phyloP scores from a whole-genome alignment of 2,113 vertebrate genomes.

The Gallinago jamesoni region DNA sequence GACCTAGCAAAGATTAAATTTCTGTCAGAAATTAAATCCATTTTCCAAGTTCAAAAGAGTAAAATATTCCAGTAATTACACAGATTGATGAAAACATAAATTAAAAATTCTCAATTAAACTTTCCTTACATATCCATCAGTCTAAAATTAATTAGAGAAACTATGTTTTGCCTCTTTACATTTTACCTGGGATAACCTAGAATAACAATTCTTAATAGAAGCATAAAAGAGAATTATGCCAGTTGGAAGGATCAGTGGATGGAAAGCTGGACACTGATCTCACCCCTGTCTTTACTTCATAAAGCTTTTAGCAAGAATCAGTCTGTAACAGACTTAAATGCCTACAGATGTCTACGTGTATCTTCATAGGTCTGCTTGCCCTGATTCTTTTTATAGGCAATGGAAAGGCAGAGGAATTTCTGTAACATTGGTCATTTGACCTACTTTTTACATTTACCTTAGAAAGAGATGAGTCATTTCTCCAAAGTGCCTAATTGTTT shows the following conservation, averaged over 20 bases:
- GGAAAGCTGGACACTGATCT: background rate
- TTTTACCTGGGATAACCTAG: background rate
- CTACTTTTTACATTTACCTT: background rate
- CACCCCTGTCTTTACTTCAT: background rate
- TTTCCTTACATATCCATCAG: background rate
- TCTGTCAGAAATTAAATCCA: background rate
- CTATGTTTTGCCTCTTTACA: background rate
- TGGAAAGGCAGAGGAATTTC: background rate
- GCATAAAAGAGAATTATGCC: background rate
- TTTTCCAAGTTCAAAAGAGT: background rate
- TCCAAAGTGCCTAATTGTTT: background rate
- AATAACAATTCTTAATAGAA: background rate
- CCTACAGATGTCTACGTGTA: background rate
- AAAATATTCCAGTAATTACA: background rate
- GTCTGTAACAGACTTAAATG: background rate
- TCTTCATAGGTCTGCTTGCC: background rate
- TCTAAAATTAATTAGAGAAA: background rate
- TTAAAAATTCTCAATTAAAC: background rate
- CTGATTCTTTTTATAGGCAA: background rate
- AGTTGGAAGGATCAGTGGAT: background rate
- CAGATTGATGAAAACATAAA: background rate
- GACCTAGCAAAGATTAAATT: background rate
- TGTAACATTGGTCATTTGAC: background rate
- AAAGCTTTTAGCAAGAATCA: background rate
- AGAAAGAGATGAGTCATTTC: background rate